A percentile compares a stretch with the other conserved stretches of the same genome.
Conservation (phyloP, 2,113 vertebrate genomes). For the Chamaetylas fuelleborni region DNA sequence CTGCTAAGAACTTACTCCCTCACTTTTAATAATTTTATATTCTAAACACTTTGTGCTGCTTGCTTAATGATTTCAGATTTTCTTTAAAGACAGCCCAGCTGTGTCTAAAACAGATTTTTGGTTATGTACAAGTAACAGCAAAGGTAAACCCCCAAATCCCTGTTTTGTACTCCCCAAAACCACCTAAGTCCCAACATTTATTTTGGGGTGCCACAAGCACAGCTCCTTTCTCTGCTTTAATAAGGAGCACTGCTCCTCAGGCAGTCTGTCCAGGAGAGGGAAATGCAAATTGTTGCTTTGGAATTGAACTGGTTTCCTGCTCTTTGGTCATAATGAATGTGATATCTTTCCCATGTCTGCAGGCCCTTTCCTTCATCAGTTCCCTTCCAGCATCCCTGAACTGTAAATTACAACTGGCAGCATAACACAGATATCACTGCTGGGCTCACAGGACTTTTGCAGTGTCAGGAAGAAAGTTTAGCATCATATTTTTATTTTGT, state of each 20-base stretch:
- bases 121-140: background rate
- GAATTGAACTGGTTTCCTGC: constrained; percentile 27
- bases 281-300: constrained; percentile 47
- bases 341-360: background rate
- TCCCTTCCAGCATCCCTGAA: background rate
- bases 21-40: background rate
- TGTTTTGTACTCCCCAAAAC: background rate
- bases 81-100: background rate
- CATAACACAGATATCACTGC: background rate
- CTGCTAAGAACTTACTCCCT: background rate
- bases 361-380: background rate
- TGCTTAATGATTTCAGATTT: background rate
- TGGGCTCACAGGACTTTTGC: background rate
- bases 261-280: background rate
- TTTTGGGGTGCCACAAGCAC: background rate
- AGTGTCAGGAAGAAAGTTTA: background rate
- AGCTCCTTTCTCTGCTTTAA: background rate
- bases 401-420: background rate
- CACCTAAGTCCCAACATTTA: background rate
- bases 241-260: background rate
- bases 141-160: background rate
- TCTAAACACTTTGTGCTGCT: background rate
- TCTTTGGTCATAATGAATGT: constrained; percentile 28
- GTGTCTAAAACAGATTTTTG: background rate
- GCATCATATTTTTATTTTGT: background rate